Conservation (phyloP, 2,113 vertebrate genomes). For the Corynorhinus townsendii region DNA sequence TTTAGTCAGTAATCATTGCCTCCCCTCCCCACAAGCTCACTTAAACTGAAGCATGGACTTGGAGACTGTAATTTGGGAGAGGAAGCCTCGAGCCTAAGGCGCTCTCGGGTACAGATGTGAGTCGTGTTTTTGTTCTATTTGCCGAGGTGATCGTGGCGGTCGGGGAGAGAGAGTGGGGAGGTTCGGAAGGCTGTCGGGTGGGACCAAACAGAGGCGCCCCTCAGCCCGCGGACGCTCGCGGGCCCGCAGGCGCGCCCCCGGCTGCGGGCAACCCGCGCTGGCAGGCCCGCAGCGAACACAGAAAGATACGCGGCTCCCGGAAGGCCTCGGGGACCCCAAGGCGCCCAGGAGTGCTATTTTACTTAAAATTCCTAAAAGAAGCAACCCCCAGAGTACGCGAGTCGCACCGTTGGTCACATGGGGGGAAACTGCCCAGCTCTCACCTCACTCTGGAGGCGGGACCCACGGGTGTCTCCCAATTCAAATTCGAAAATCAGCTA, state of each 20-base stretch:
- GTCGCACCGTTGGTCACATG: background rate
- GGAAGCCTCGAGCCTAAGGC: constrained; percentile 57
- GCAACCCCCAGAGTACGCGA: background rate
- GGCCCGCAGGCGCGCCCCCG: accelerated
- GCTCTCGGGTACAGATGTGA: constrained; percentile 48
- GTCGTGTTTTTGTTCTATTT: constrained; percentile 43
- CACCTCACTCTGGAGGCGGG: background rate
- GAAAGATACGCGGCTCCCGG: background rate
- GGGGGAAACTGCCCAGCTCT: background rate
- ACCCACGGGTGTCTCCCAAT: background rate
- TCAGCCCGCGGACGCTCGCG: accelerated
- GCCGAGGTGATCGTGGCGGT: background rate
- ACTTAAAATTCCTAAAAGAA: background rate
- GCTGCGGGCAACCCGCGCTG: background rate
- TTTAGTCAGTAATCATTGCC: constrained; percentile 58
- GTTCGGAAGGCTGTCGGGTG: background rate
- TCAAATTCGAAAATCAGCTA: background rate
- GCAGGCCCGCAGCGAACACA: accelerated
- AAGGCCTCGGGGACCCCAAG: background rate
- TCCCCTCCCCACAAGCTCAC: constrained; percentile 58
- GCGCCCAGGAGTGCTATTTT: background rate
- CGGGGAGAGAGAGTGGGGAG: background rate
- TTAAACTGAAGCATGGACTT: constrained; percentile 51
- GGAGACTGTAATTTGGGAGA: constrained; percentile 61
- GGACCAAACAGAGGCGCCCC: accelerated